Percentiles rank a stretch among this genome's conserved stretches.
These are phyloP conservation scores for Cynocephalus volans DNA, from an alignment of 2,113 vertebrate species.

Conservation along the genomic window DNA sequence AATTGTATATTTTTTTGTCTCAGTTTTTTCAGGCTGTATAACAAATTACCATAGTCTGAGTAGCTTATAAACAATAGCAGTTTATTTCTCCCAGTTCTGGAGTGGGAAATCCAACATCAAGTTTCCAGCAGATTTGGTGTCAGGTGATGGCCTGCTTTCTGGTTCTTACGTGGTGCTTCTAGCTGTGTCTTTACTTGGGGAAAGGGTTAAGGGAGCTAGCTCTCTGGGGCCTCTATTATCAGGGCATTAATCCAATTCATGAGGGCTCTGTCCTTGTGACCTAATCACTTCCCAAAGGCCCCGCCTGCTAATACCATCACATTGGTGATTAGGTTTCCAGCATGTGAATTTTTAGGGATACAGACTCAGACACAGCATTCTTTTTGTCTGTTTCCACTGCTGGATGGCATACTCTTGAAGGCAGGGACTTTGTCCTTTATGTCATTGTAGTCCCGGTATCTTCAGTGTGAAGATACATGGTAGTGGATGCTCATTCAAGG, in stretches of 20 bases:
- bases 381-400: neutral
- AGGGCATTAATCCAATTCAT: neutral
- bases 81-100: neutral
- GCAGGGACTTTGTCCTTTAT: neutral
- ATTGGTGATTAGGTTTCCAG: neutral
- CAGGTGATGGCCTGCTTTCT: neutral
- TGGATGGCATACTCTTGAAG: neutral
- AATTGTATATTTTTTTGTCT: neutral
- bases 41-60: neutral
- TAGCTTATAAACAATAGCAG: neutral
- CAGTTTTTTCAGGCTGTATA: neutral
- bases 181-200: neutral
- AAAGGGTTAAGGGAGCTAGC: neutral
- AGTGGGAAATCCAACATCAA: neutral
- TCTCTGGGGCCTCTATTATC: neutral
- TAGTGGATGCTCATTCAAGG: fast-evolving
- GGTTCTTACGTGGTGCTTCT: too few relatives aligned
- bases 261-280: neutral
- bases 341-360: neutral
- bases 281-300: neutral
- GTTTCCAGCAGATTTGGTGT: neutral
- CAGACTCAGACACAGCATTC: neutral
- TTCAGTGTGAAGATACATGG: fast-evolving
- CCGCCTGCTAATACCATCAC: neutral
- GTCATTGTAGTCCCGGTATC: neutral